Evolutionary conservation across 2,888 invertebrate species (phyloP).

Genomic region (Dione juno): DNA sequence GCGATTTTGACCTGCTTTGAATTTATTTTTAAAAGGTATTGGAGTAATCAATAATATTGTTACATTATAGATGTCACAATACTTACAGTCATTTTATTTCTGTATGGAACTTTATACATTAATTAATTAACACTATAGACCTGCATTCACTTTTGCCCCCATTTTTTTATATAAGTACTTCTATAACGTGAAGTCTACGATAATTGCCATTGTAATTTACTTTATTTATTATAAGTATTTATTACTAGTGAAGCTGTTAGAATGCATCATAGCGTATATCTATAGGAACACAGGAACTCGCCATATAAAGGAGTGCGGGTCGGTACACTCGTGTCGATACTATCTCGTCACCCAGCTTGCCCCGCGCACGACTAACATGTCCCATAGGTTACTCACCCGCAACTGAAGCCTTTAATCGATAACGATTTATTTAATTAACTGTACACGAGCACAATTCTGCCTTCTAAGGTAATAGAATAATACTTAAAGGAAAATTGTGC

Average conservation of each 20-base stretch:
- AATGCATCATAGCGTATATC: constrained; percentile 41
- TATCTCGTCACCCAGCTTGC: constrained; percentile 72
- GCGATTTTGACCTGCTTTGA: not conserved
- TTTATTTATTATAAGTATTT: not conserved
- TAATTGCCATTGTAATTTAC: not conserved
- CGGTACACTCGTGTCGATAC: constrained; percentile 61
- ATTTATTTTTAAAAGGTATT: constrained; percentile 18
- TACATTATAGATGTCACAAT: not conserved
- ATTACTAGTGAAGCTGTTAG: constrained; percentile 24
- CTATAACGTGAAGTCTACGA: not conserved
- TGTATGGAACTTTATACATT: not conserved
- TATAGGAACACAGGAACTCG: constrained; percentile 39
- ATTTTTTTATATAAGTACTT: not conserved
- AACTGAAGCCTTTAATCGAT: constrained; percentile 49
- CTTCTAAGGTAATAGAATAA: constrained; percentile 45
- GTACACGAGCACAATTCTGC: constrained; percentile 48
- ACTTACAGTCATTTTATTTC: not conserved
- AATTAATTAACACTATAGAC: constrained; percentile 15
- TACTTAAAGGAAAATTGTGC: constrained; percentile 35
- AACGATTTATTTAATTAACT: constrained; percentile 52
- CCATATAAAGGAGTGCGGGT: constrained; percentile 50
- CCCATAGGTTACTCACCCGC: constrained; percentile 49
- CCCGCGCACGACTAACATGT: constrained; percentile 60
- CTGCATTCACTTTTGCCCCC: constrained; percentile 19
- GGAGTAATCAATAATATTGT: constrained; percentile 25